Percentiles rank a stretch among this genome's conserved stretches.
These are phyloP conservation scores for Drepana falcataria DNA, from an alignment of 2,888 invertebrate genomes.

Conservation along the genomic window DNA sequence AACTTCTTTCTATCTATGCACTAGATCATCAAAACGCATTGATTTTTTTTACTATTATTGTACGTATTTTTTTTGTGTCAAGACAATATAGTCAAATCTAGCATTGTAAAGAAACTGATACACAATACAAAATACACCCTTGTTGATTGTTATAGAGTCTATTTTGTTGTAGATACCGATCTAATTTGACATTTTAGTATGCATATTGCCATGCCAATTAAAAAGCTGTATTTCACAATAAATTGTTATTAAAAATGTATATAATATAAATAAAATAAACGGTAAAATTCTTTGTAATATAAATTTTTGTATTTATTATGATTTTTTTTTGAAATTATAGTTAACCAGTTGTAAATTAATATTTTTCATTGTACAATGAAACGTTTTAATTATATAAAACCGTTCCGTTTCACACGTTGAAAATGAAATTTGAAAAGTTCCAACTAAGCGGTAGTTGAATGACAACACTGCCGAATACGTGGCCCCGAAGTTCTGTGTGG, in stretches of 20 bases:
- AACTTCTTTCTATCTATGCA: no score
- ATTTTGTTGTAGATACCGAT: constrained; percentile 2
- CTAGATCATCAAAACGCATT: no score
- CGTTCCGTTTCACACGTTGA: constrained; percentile 39
- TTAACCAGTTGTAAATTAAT: no score
- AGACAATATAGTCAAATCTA: no score
- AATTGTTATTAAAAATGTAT: not conserved
- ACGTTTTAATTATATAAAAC: not conserved
- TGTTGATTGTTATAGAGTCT: constrained; percentile 4
- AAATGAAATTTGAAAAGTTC: constrained; percentile 63
- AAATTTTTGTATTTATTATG: no score
- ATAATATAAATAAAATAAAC: not conserved
- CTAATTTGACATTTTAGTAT: constrained; percentile 21
- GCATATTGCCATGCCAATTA: constrained; percentile 30
- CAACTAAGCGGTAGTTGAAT: constrained; percentile 67
- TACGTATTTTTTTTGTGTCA: no score
- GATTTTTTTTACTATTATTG: no score
- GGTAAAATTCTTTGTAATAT: not conserved
- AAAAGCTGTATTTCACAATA: constrained; percentile 13
- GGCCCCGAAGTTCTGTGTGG: constrained; percentile 64
- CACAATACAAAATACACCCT: no score
- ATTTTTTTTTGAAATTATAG: no score
- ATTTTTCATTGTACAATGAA: no score
- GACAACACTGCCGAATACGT: constrained; percentile 75
- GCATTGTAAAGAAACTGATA: no score